Evolutionary conservation across 1,140 invertebrate genomes (phyloP).

Genomic region (Aradophagus sp.): DNA sequence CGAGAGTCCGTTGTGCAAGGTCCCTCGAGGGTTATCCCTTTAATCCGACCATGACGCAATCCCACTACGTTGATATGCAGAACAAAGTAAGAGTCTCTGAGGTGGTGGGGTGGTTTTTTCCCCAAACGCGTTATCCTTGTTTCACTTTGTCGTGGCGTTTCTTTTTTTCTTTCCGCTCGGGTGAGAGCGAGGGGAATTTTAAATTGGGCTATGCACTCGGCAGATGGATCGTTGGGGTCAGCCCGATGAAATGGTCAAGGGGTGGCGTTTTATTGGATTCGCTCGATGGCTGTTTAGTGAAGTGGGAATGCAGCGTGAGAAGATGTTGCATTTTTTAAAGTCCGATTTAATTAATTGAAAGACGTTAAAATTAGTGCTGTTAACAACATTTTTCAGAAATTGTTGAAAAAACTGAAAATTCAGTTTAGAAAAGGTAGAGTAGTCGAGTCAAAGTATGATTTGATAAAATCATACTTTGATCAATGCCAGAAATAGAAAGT

Average conservation of each 20-base stretch:
- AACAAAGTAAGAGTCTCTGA: constrained; percentile 68
- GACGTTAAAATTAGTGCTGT: no score
- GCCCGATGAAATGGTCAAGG: constrained; percentile 11
- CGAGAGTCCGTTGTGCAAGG: constrained; percentile 83
- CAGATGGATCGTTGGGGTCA: constrained; percentile 21
- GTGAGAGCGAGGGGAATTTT: constrained; percentile 15
- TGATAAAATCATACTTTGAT: no score
- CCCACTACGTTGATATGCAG: constrained; percentile 80
- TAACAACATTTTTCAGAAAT: no score
- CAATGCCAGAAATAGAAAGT: no score
- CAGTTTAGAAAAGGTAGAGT: no score
- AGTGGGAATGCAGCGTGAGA: constrained; percentile 22
- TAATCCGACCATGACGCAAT: constrained; percentile 82
- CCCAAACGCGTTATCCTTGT: no score
- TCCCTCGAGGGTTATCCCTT: constrained; percentile 84
- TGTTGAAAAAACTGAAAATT: no score
- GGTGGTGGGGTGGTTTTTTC: neutral
- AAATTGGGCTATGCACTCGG: constrained; percentile 6
- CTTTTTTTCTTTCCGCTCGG: constrained; percentile 13
- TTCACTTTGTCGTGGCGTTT: neutral
- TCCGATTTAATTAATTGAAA: no score
- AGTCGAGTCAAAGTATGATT: no score
- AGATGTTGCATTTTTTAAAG: constrained; percentile 6
- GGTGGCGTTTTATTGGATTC: constrained; percentile 35
- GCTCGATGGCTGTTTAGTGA: constrained; percentile 21